Conservation (phyloP, 2,888 invertebrate species). For the Brachylomia viminalis region DNA sequence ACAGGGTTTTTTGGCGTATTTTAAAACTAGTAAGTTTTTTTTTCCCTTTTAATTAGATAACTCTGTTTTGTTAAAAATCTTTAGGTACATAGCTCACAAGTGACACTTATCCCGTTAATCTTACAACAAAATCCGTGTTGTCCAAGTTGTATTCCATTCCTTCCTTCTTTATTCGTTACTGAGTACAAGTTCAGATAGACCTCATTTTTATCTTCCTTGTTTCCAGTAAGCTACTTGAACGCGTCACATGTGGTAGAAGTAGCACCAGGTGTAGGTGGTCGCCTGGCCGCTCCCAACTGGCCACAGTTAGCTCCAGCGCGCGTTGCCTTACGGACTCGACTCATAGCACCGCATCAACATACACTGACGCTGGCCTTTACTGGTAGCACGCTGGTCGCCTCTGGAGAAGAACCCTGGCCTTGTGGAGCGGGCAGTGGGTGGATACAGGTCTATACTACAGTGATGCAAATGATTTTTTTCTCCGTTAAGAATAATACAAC, state of each 20-base stretch:
- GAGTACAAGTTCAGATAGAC: background rate
- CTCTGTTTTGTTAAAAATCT: background rate
- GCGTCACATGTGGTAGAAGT: conserved; percentile 80
- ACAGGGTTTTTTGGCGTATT: conserved; percentile 92
- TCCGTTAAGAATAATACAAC: background rate
- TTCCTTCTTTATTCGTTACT: background rate
- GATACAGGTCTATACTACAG: conserved; percentile 85
- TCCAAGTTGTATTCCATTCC: background rate
- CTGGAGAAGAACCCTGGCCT: conserved; percentile 68
- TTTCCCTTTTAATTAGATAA: background rate
- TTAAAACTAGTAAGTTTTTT: conserved; percentile 91
- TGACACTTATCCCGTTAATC: background rate
- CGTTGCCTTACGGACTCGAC: conserved; percentile 74
- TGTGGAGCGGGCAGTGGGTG: conserved; percentile 87
- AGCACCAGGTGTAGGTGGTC: conserved; percentile 75
- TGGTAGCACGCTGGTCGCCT: conserved; percentile 70
- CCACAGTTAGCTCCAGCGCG: conserved; percentile 78
- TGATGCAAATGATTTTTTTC: background rate
- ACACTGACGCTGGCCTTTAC: conserved; percentile 80
- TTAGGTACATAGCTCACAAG: background rate
- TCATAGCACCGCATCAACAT: conserved; percentile 82
- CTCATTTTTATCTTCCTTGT: background rate
- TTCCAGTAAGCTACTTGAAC: conserved; percentile 83
- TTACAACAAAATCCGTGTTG: background rate
- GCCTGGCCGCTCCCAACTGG: conserved; percentile 83